Base-by-base conservation (phyloP, 2,113 vertebrate species). In the Amphiprion ocellaris region DNA sequence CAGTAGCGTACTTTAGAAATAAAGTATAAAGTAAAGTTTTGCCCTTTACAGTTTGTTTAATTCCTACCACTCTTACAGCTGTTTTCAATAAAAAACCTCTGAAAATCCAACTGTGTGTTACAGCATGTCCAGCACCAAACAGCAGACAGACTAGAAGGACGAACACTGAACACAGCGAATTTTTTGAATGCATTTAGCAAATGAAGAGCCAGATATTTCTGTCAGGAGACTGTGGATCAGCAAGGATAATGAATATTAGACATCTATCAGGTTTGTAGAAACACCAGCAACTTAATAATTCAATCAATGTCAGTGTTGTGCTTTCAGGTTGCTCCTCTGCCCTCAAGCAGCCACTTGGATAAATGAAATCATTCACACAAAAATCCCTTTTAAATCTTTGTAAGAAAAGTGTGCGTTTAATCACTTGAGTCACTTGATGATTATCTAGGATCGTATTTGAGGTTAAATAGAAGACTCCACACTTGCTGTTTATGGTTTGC, bases 381-480 rank as follows among this genome's bases (percentile, higher is more conserved):
- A 66, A 10, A 49, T 47, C 9, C 10, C 33, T 49, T 30, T 24
- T 11, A 74, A 15, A 30, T 21, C 1, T 28, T 28, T 47, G 47
- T 23, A 19, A 47, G 46, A 52, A 10, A 67, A 72, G 26, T 28
- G 39, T 55, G 50, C 24, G 10, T 61, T 60, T 72, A 16, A 58
- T 76, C 33, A 21, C 16, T 47, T 15, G 30, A 26, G 8, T 59
- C 21, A 26, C 33, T 55, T 5, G 11, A 15, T 63, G 4, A 53
- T 61, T 8, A 54, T 59, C 52, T 47, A 41, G 2, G 12, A 17
- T n/a, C 53, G 49, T 16, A 58, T 85, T 58, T 30, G 19, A 17
- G 17, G 63, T 23, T 56, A 52, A 71, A 71, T 62, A 80, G 55
- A 67, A 53, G 50, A 8, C 10, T 23, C 44, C 8, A 44, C 28